Evolutionary conservation across 1,140 invertebrate species (phyloP).

Genomic region (Neodiprion virginianus): DNA sequence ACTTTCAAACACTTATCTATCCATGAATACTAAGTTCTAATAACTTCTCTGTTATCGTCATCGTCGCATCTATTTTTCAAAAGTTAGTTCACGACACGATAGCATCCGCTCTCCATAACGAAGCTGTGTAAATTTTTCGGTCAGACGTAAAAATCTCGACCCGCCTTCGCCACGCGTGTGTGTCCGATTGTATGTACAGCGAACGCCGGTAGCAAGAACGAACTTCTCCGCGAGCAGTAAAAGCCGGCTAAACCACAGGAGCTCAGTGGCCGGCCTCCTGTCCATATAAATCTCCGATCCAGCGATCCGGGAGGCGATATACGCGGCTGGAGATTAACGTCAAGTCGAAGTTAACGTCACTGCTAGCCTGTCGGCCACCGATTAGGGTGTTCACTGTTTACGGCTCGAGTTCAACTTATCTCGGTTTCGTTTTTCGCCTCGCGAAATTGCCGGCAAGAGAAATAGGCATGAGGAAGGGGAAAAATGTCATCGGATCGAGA

Average conservation of each 20-base stretch:
- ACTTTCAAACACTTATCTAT: no score
- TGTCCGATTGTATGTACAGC: no score
- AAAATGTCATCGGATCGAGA: no score
- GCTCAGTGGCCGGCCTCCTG: not conserved
- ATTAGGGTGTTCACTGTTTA: no score
- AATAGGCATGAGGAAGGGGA: not conserved
- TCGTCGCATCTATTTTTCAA: no score
- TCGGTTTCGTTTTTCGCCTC: not conserved
- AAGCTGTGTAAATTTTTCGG: not conserved
- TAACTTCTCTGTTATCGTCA: no score
- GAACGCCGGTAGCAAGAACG: not conserved
- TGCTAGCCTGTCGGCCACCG: no score
- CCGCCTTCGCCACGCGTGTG: not conserved
- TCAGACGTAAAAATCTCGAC: not conserved
- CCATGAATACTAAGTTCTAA: no score
- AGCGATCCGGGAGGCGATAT: not conserved
- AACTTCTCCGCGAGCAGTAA: not conserved
- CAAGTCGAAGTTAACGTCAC: no score
- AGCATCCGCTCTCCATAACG: not conserved
- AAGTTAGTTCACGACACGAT: not conserved
- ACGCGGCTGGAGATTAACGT: no score
- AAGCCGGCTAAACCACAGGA: not conserved
- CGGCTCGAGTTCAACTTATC: no score
- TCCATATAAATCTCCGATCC: not conserved
- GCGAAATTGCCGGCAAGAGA: not conserved